phyloP scores from a whole-genome alignment of 2,797 vertebrate species.

The Pseudochromis fuscus region DNA sequence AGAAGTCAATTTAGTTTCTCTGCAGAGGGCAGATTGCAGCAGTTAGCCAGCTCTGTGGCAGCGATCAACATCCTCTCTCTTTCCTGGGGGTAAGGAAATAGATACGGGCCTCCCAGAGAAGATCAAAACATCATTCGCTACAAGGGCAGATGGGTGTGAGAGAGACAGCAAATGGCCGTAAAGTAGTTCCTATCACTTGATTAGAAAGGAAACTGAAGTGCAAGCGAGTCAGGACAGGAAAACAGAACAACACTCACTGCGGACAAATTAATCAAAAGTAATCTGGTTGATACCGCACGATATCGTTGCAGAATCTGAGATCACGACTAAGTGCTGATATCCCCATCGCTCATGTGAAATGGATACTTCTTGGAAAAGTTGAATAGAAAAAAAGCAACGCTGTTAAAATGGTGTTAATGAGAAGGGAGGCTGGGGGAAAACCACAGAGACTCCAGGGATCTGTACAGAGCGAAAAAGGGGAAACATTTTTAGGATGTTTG shows the following conservation, averaged over 20 bases:
- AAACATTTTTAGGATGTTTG: not conserved
- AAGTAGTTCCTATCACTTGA: conserved; percentile 69
- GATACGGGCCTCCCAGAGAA: conserved; percentile 47
- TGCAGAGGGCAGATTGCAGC: conserved; percentile 80
- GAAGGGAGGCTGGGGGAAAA: conserved; percentile 19
- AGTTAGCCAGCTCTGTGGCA: conserved; percentile 64
- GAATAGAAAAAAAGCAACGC: not conserved
- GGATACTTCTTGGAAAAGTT: conserved; percentile 39
- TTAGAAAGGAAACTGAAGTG: conserved; percentile 61
- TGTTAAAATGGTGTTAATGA: conserved; percentile 4
- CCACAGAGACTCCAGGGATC: conserved; percentile 10
- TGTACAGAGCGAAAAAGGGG: not conserved
- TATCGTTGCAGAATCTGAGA: conserved; percentile 35
- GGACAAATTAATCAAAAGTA: conserved; percentile 63
- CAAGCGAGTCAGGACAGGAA: conserved; percentile 48
- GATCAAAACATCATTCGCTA: conserved; percentile 65
- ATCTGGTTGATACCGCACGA: conserved; percentile 50
- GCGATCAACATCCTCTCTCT: conserved; percentile 63
- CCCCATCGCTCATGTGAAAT: conserved; percentile 41
- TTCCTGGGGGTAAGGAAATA: conserved; percentile 56
- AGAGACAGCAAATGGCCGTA: conserved; percentile 68
- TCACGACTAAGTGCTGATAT: conserved; percentile 49
- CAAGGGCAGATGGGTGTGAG: conserved; percentile 61
- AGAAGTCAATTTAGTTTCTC: conserved; percentile 80
- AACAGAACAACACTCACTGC: conserved; percentile 26